Conservation (phyloP, 2,888 invertebrate genomes). For the Diaperis boleti region DNA sequence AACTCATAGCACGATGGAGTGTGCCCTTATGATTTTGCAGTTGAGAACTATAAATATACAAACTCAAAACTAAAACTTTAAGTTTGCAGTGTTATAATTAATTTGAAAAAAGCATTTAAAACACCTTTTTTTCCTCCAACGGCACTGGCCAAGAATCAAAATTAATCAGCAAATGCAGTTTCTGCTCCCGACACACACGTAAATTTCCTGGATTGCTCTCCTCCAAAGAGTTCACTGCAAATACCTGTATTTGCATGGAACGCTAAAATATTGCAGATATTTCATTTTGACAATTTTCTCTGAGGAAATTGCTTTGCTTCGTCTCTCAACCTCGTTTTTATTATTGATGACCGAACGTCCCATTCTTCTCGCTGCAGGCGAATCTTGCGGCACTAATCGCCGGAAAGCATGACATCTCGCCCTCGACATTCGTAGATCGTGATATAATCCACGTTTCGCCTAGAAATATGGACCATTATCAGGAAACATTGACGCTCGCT, state of each 20-base stretch:
- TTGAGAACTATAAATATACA: too few relatives aligned
- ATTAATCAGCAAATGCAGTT: conserved; percentile 37
- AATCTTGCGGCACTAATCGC: conserved; percentile 8
- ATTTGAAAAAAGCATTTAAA: too few relatives aligned
- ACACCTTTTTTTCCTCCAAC: too few relatives aligned
- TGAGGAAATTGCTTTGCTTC: conserved; percentile 17
- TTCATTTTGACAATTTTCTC: conserved; percentile 25
- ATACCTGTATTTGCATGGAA: conserved; percentile 32
- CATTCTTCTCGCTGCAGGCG: conserved; percentile 10
- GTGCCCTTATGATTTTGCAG: too few relatives aligned
- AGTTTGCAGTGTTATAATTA: too few relatives aligned
- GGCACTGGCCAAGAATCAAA: conserved; percentile 19
- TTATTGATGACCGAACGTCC: conserved; percentile 19
- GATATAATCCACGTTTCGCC: conserved; percentile 3
- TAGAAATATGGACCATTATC: conserved; percentile 11
- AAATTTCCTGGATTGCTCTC: conserved; percentile 20
- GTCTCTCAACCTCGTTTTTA: conserved; percentile 14
- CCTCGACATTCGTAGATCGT: conserved; percentile 13
- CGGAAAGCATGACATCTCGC: conserved; percentile 1
- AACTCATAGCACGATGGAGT: too few relatives aligned
- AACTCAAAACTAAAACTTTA: too few relatives aligned
- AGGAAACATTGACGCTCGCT: neutral
- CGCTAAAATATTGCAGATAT: conserved; percentile 37
- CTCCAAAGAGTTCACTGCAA: conserved; percentile 17
- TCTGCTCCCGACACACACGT: conserved; percentile 12